Base-by-base conservation (phyloP, 2,888 invertebrate genomes). In the Hypolimnas misippus region DNA sequence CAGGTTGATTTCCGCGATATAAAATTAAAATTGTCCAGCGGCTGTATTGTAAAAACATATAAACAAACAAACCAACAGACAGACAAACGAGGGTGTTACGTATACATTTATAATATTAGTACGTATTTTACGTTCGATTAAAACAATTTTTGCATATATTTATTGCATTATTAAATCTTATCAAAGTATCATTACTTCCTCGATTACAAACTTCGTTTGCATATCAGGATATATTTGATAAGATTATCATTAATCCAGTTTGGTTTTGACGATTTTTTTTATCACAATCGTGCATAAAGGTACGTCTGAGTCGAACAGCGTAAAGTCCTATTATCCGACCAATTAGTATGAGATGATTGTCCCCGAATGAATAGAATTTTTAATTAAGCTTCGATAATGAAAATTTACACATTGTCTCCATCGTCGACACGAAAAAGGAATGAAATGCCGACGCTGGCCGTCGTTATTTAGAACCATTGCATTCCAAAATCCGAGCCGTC, bases 381-480 rank as follows among this genome's bases (percentile, higher is more conserved):
- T 49, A 46, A 17, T 58, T 42, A 42, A 29, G 33, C 10, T 38
- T 25, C 33, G 14, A 59, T 51, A 51, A 57, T 17, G 31, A 57
- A 57, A 57, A 33, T 19, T 59, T 29, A 52, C 52, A 14, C 33
- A 52, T 58, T 52, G 44, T 46, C 19, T 5, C 17, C 44, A 21
- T 46, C 44, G 44, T 19, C 21, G 10, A 5, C 6, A 21, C n/a
- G 46, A 46, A 59, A 59, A 49, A 59, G 52, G 44, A 59, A n/a
- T 25, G 29, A 53, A 59, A 53, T 53, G 44, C 19, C 29, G 16
- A 44, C 19, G 59, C 19, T 29, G 17, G 17, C 33, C 21, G 14
- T 10, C 38, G 33, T 35, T 50, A 49, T 16, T 35, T 25, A 46
- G 44, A 46, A 46, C 44, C 44, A 21, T 46, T 46, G 21, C 19